Conservation (phyloP, 2,113 vertebrate genomes). For the Ramphastos sulfuratus region DNA sequence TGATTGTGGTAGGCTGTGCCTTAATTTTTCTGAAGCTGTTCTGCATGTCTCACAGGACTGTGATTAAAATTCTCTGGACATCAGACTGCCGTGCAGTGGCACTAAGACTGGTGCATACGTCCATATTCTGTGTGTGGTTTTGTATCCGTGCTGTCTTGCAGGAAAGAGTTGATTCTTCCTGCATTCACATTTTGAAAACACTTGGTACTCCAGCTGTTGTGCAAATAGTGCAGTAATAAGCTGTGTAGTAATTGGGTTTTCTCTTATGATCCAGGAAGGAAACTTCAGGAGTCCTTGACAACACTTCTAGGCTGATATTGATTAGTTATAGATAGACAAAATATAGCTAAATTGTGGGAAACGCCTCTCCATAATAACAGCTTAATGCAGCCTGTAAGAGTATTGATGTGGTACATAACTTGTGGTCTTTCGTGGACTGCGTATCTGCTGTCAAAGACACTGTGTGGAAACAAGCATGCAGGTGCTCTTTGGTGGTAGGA, state of each 20-base stretch:
- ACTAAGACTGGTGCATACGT: fast-evolving
- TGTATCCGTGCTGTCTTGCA: background rate
- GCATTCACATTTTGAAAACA: fast-evolving
- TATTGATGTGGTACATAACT: fast-evolving
- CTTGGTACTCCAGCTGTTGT: background rate
- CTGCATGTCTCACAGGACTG: background rate
- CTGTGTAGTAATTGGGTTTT: background rate
- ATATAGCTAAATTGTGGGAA: background rate
- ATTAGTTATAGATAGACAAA: background rate
- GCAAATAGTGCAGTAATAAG: background rate
- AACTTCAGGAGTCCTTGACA: background rate
- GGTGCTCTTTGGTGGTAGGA: background rate
- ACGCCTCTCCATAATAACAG: background rate
- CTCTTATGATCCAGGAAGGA: background rate
- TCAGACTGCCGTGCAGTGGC: fast-evolving
- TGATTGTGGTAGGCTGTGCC: background rate
- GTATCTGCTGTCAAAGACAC: background rate
- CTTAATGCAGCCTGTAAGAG: background rate
- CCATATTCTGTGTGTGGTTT: background rate
- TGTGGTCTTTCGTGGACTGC: background rate
- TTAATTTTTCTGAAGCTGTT: background rate
- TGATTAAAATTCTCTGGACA: background rate
- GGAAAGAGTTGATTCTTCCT: background rate
- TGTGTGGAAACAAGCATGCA: background rate
- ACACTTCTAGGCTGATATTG: background rate